Evolutionary conservation across 2,888 invertebrate genomes (phyloP).

Genomic region (Caenorhabditis sp.): DNA sequence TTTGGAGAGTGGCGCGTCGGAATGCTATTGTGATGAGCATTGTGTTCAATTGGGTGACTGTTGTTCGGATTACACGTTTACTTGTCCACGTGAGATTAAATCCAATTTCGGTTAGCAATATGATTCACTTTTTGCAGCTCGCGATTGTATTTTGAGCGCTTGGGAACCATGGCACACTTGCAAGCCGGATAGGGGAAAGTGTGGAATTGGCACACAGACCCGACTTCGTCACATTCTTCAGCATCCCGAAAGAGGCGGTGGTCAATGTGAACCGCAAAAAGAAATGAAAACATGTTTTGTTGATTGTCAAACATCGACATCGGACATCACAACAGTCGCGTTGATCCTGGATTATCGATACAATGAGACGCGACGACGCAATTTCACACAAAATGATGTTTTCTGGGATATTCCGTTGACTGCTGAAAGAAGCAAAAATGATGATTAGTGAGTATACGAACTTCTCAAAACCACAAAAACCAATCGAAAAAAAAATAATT

Average conservation of each 20-base stretch:
- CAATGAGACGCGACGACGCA: constrained; percentile 45
- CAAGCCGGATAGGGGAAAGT: constrained; percentile 46
- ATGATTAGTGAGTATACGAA: constrained; percentile 45
- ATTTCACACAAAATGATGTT: constrained; percentile 31
- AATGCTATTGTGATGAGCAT: constrained; percentile 65
- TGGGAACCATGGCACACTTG: constrained; percentile 61
- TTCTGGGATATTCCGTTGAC: constrained; percentile 46
- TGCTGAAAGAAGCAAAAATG: constrained; percentile 30
- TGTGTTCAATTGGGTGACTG: constrained; percentile 63
- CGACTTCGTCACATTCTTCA: constrained; percentile 33
- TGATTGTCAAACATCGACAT: constrained; percentile 26
- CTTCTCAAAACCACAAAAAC: too few species aligned
- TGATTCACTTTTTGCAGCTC: constrained; percentile 41
- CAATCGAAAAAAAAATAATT: too few species aligned
- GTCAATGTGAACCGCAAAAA: constrained; percentile 44
- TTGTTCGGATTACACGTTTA: constrained; percentile 64
- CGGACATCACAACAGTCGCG: constrained; percentile 65
- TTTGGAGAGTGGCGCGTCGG: constrained; percentile 40
- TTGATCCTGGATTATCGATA: constrained; percentile 62
- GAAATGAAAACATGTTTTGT: constrained; percentile 60
- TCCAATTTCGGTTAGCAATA: background rate
- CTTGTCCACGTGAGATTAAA: constrained; percentile 60
- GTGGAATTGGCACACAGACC: constrained; percentile 52
- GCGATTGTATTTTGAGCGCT: constrained; percentile 56
- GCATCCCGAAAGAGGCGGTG: constrained; percentile 52